Evolutionary conservation across 2,888 invertebrate species (phyloP).

Genomic region (Macropis europaea): DNA sequence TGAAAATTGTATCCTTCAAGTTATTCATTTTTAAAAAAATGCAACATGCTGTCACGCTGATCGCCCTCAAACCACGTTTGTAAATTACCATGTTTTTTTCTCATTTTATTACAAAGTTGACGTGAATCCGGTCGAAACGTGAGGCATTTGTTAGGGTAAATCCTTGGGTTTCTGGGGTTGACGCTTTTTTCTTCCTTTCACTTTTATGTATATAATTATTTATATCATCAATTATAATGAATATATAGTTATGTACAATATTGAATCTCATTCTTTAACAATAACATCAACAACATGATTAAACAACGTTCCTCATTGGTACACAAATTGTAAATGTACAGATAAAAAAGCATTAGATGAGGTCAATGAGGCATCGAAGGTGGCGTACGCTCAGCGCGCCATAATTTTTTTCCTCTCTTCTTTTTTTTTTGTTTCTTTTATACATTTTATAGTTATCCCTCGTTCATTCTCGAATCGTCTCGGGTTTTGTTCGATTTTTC

Average conservation of each 20-base stretch:
- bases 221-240: constrained; percentile 85
- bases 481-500: constrained; percentile 27
- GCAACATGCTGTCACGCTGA: constrained; percentile 44
- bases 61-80: constrained; percentile 45
- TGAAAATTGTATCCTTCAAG: no score
- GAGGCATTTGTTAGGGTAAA: no score
- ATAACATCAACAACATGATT: constrained; percentile 89
- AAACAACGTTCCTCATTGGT: constrained; percentile 80
- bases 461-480: constrained; percentile 33
- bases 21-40: no score
- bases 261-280: constrained; percentile 88
- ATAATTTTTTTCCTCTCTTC: constrained; percentile 57
- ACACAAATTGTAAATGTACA: constrained; percentile 80
- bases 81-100: constrained; percentile 59
- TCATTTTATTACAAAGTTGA: constrained; percentile 64
- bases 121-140: constrained; percentile 61
- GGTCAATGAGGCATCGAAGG: constrained; percentile 79
- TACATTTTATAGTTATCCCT: constrained; percentile 59
- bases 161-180: no score
- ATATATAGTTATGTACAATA: constrained; percentile 89
- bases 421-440: constrained; percentile 57
- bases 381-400: constrained; percentile 77
- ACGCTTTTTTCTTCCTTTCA: no score
- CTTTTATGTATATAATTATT: constrained; percentile 80
- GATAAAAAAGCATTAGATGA: constrained; percentile 80